Percentiles rank a stretch among this genome's conserved stretches.
Conservation (phyloP, 2,888 invertebrate genomes). For the Auanema sp. region DNA sequence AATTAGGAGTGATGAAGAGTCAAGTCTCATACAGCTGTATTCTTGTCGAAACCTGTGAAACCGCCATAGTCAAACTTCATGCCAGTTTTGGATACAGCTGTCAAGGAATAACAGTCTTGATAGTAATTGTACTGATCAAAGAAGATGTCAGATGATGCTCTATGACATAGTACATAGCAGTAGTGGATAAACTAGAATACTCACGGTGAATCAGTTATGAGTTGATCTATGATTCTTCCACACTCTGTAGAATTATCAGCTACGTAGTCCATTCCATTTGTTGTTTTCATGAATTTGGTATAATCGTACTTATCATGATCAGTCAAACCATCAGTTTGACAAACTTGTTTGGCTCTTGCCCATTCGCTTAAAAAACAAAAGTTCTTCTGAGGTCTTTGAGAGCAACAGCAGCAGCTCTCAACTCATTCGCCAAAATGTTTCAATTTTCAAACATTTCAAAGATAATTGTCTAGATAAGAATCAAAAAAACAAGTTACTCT, state of each 20-base stretch:
- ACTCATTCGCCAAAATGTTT: not conserved
- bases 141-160: not conserved
- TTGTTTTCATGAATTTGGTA: constrained; percentile 22
- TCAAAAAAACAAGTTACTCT: constrained; percentile 32
- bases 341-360: constrained; percentile 33
- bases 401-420: not conserved
- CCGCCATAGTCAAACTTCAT: constrained; percentile 20
- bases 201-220: constrained; percentile 28
- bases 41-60: constrained; percentile 20
- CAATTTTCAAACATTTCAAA: not conserved
- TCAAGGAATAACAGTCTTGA: constrained; percentile 51
- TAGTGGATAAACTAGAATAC: not conserved
- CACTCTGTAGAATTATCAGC: constrained; percentile 30
- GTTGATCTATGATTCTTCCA: constrained; percentile 40
- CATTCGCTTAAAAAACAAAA: constrained; percentile 36
- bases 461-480: not conserved
- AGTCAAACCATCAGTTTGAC: constrained; percentile 18
- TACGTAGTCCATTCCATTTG: constrained; percentile 37
- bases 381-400: not conserved
- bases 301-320: constrained; percentile 52
- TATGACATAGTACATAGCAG: not conserved
- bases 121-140: constrained; percentile 54
- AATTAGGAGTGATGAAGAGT: constrained; percentile 7
- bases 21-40: constrained; percentile 28
- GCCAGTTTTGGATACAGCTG: constrained; percentile 22